Evolutionary conservation across 2,888 invertebrate species (phyloP), one percentile per base, ranked within the genome.

Genomic region (Mimumesa dahlbomi): DNA sequence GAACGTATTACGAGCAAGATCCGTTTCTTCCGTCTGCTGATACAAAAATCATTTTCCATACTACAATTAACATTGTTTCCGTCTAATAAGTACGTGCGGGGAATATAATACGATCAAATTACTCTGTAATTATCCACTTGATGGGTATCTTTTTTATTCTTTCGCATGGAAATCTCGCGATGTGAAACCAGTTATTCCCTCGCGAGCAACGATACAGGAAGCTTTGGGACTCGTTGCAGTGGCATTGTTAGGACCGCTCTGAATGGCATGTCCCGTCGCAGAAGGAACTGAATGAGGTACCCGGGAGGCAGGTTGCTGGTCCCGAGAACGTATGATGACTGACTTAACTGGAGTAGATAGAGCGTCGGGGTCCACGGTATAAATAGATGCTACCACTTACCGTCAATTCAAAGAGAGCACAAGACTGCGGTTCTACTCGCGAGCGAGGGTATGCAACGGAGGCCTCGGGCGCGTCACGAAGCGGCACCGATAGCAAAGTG

Each of bases 321-420:
- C 67, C 58, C 58, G 56, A 68, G 71, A 74, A 67, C 40, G 52
- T 68, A 74, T 29, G 77, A 84, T 77, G 79, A 80, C 82, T 82
- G 79, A 80, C 73, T 84, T 77, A 79, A 82, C 80, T 81, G 77
- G 77, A 82, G 77, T 80, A 79, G 75, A 83, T 73, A 69, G 73
- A 76, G 57, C 68, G 75, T 75, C 76, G 72, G 76, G 71, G 58
- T 64, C 68, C 68, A 59, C 58, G 73, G 67, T 82, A 83, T 83
- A 85, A 85, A 85, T 85, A 85, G 83, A 81, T 72, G 72, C 70
- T 73, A 74, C 79, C 71, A 82, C 80, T 78, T 82, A 81, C 77
- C 76, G 79, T 77, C 77, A 84, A 84, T 84, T 82, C 73, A 75
- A 71, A 72, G 67, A 45, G 75, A 70, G 67, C 40, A 58, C 49